Percentiles rank a stretch among this genome's conserved stretches.
These are phyloP conservation scores for Procavia capensis DNA, from an alignment of 2,113 vertebrate species.

Conservation along the genomic window DNA sequence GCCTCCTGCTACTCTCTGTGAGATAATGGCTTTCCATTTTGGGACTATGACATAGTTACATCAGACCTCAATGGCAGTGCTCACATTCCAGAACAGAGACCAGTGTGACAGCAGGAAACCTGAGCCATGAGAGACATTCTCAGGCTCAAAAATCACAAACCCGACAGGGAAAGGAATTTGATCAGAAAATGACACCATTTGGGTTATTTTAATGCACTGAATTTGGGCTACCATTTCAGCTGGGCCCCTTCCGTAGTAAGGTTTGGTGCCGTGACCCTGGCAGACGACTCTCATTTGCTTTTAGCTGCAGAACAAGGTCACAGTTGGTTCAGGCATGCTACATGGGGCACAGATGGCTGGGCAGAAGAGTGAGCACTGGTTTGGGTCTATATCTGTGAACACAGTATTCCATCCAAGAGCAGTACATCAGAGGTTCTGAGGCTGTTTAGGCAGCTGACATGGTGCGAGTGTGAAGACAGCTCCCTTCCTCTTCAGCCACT, in stretches of 20 bases:
- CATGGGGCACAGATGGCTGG: not conserved
- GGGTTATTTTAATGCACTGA: slow-evolving; percentile 79
- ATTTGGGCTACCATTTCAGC: slow-evolving; percentile 62
- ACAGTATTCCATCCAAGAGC: fast-evolving
- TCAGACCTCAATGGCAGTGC: slow-evolving; percentile 39
- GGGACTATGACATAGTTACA: slow-evolving; percentile 75
- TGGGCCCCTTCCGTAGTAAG: not conserved
- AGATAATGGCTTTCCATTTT: slow-evolving; percentile 86
- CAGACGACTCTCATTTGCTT: slow-evolving; percentile 49
- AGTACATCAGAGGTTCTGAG: not conserved
- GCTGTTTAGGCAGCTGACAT: not conserved
- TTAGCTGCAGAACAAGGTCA: slow-evolving; percentile 39
- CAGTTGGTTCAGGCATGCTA: not conserved
- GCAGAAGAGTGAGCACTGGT: not conserved
- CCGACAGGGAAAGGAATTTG: slow-evolving; percentile 81
- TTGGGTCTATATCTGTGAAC: not conserved
- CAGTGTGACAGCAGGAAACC: slow-evolving; percentile 83
- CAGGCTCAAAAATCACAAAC: slow-evolving; percentile 80
- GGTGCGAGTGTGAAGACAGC: not conserved
- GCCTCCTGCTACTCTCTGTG: slow-evolving; percentile 76
- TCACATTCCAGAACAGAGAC: slow-evolving; percentile 77
- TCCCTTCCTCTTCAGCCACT: not conserved
- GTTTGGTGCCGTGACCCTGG: slow-evolving; percentile 65
- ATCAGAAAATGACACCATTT: slow-evolving; percentile 74
- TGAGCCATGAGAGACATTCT: slow-evolving; percentile 84